Base-by-base conservation (phyloP, 2,113 vertebrate genomes). In the Stomatorhinus ivindoensis region DNA sequence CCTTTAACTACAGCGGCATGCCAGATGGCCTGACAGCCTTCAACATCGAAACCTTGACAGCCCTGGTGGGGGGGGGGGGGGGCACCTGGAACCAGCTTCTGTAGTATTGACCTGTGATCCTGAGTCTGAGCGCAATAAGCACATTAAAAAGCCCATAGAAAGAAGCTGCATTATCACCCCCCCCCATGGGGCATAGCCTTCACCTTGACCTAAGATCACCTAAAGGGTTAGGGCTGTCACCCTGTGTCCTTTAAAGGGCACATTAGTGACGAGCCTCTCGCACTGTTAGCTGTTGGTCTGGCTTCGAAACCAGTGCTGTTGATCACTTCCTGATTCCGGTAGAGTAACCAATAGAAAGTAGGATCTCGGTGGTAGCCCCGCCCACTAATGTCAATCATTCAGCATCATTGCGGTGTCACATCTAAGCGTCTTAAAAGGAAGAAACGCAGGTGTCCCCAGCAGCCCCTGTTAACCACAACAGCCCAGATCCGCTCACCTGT, bases 401-500 rank as follows among this genome's bases (percentile, higher is more conserved):
- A 35, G 31, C 3, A 4, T 76, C 13, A 31, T 39, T 76, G 31
- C 31, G 17, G 69, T 76, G 69, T 76, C 27, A 76, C 31, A 13
- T 73, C 9, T 69, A 73, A 17, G 9, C 27, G 4, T 35, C 69
- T 76, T 76, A 84, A 27, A 85, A 46, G 21, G 44, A 21, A n/a
- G 24, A 91, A 89, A 91, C 88, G 89, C 89, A 90, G 89, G 90
- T 90, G 53, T 92, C 89, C 88, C 0, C 65, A 89, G 89, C 73
- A 80, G 91, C 90, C 17, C 69, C 0, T 88, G 92, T 91, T 48
- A 92, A 92, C 90, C 89, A 89, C 93, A 89, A 91, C 90, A 91
- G 84, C 10, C 89, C 89, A 93, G 93, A 93, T 95, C 89, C 51
- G 93, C 94, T 93, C 93, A 89, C 90, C 83, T 58, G 88, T 31